A percentile compares a stretch with the other conserved stretches of the same genome.
These are phyloP conservation scores for Drosophila lacertosa DNA, from an alignment of 1,140 invertebrate genomes.

Conservation along the genomic window DNA sequence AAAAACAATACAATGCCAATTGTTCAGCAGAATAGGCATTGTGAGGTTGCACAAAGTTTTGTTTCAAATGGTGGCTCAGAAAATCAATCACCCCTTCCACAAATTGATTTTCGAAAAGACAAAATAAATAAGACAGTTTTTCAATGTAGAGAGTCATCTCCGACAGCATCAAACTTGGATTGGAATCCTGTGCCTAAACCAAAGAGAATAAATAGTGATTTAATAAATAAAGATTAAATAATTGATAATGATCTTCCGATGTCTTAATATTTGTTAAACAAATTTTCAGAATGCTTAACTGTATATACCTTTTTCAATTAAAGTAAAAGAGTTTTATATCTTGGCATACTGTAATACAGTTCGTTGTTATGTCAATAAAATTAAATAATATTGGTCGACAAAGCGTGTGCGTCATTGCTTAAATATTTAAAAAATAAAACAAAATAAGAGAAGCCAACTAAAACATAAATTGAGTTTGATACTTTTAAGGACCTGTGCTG, in stretches of 20 bases:
- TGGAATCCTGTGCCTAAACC: conserved; percentile 83
- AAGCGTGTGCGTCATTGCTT: too few species aligned
- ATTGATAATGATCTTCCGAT: not conserved
- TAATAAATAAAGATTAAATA: conserved; percentile 20
- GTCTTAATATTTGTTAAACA: not conserved
- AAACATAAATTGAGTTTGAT: too few species aligned
- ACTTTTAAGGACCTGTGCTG: too few species aligned
- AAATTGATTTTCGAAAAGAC: conserved; percentile 61
- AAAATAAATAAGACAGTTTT: conserved; percentile 68
- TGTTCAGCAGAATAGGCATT: conserved; percentile 32
- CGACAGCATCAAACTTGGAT: conserved; percentile 79
- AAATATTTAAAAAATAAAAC: too few species aligned
- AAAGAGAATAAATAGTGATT: conserved; percentile 62
- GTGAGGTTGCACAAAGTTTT: conserved; percentile 25
- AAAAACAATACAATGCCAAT: conserved; percentile 30
- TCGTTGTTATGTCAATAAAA: too few species aligned
- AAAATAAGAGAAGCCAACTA: too few species aligned
- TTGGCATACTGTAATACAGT: too few species aligned
- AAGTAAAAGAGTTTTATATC: too few species aligned
- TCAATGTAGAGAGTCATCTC: conserved; percentile 71
- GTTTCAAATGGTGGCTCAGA: conserved; percentile 20
- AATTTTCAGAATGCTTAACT: too few species aligned
- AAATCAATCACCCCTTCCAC: conserved; percentile 16
- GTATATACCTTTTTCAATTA: too few species aligned
- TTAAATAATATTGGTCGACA: too few species aligned